A percentile compares a stretch with the other conserved stretches of the same genome.
These are phyloP conservation scores for Lepidocolaptes lacrymiger DNA, from an alignment of 2,797 vertebrate genomes.

Conservation along the genomic window DNA sequence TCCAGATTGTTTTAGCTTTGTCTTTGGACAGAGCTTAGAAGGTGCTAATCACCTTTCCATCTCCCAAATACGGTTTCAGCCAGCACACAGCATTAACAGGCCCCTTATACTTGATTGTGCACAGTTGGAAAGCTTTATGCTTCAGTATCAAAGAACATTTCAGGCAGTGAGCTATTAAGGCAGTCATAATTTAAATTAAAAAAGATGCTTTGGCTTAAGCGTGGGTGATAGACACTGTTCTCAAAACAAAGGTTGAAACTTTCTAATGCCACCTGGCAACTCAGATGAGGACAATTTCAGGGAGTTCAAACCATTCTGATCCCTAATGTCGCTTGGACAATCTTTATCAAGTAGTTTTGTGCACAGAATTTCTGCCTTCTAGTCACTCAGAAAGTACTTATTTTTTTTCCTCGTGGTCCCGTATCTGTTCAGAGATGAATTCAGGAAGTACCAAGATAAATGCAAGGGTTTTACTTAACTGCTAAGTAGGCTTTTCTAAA, in stretches of 20 bases:
- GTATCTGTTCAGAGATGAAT: slow-evolving; percentile 14
- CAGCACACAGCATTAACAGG: not conserved
- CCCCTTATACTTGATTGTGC: slow-evolving; percentile 27
- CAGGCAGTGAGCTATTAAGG: slow-evolving; percentile 46
- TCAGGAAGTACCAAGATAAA: slow-evolving; percentile 45
- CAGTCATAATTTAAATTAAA: slow-evolving; percentile 34
- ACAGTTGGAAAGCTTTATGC: slow-evolving; percentile 33
- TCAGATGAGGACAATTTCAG: not conserved
- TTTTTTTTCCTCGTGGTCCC: not conserved
- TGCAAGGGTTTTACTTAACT: slow-evolving; percentile 25
- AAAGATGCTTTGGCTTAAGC: not conserved
- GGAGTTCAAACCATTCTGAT: not conserved
- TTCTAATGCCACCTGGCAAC: not conserved
- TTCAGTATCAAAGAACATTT: slow-evolving; percentile 27
- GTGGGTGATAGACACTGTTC: slow-evolving; percentile 13
- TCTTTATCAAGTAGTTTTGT: not conserved
- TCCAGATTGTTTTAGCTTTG: slow-evolving; percentile 35
- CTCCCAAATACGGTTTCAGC: slow-evolving; percentile 10
- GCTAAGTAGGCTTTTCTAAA: slow-evolving; percentile 55
- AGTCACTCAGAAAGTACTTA: not conserved
- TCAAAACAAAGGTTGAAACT: slow-evolving; percentile 1
- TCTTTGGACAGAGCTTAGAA: slow-evolving; percentile 20
- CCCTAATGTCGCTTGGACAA: not conserved
- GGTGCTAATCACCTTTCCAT: slow-evolving; percentile 56
- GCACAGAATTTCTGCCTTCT: not conserved